Percentiles rank a stretch among this genome's conserved stretches.
Conservation (phyloP, 2,888 invertebrate genomes). For the Athripsodes cinereus region DNA sequence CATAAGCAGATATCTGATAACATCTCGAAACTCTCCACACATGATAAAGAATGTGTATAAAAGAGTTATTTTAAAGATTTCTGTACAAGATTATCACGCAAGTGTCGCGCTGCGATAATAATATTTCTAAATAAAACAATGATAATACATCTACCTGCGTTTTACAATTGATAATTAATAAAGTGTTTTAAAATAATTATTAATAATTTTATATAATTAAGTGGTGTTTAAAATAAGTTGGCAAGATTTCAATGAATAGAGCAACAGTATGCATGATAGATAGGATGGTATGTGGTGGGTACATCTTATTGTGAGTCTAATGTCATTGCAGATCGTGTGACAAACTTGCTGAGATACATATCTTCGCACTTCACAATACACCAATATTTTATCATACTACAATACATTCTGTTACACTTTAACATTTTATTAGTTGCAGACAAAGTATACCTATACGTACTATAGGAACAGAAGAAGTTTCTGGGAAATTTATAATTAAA, state of each 20-base stretch:
- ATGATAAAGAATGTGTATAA: background rate
- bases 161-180: constrained; percentile 3
- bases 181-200: constrained; percentile 3
- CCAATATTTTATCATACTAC: too few species aligned
- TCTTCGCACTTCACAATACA: background rate
- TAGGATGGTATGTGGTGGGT: background rate
- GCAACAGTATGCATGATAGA: background rate
- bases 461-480: too few species aligned
- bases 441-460: too few species aligned
- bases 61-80: background rate
- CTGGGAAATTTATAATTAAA: too few species aligned
- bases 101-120: too few species aligned
- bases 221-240: background rate
- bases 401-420: too few species aligned
- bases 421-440: too few species aligned
- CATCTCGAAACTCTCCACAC: background rate
- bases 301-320: background rate
- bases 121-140: too few species aligned
- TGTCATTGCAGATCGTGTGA: background rate
- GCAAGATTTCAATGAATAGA: background rate
- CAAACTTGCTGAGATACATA: background rate
- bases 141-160: too few species aligned
- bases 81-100: too few species aligned
- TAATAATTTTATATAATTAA: constrained; percentile 1
- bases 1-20: too few species aligned